Evolutionary conservation across 2,888 invertebrate genomes (phyloP).

Genomic region (Parnassius apollo): DNA sequence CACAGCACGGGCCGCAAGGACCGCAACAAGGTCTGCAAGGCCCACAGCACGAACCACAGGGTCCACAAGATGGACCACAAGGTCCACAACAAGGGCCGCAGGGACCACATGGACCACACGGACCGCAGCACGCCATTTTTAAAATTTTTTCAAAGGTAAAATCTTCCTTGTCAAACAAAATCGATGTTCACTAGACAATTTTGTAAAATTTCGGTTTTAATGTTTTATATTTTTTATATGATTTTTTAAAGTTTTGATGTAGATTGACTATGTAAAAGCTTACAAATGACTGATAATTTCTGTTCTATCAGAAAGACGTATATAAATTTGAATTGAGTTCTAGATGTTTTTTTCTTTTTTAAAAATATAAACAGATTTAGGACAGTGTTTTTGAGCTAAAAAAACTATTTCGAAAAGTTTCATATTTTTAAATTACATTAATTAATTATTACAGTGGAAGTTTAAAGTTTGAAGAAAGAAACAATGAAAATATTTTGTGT

Average conservation of each 20-base stretch:
- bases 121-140: slow-evolving; percentile 31
- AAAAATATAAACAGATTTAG: not conserved
- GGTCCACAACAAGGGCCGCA: slow-evolving; percentile 30
- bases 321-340: slow-evolving; percentile 30
- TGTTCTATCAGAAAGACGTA: slow-evolving; percentile 1
- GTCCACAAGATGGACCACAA: slow-evolving; percentile 31
- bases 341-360: not conserved
- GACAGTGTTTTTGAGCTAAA: not conserved
- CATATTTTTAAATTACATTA: not conserved
- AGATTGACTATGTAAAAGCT: slow-evolving; percentile 42
- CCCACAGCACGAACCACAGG: slow-evolving; percentile 31
- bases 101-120: slow-evolving; percentile 27
- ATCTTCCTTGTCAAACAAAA: not conserved
- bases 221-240: slow-evolving; percentile 29
- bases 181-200: slow-evolving; percentile 25
- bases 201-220: slow-evolving; percentile 29
- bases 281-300: slow-evolving; percentile 42
- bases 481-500: no score
- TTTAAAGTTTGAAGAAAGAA: no score
- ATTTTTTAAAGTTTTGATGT: slow-evolving; percentile 34
- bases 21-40: slow-evolving; percentile 30
- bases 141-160: slow-evolving; percentile 1
- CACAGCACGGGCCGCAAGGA: slow-evolving; percentile 48
- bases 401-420: slow-evolving; percentile 1
- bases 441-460: not conserved